These are phyloP conservation scores for Lithophane ornitopus DNA, from an alignment of 2,888 invertebrate genomes.

Conservation along the genomic window DNA sequence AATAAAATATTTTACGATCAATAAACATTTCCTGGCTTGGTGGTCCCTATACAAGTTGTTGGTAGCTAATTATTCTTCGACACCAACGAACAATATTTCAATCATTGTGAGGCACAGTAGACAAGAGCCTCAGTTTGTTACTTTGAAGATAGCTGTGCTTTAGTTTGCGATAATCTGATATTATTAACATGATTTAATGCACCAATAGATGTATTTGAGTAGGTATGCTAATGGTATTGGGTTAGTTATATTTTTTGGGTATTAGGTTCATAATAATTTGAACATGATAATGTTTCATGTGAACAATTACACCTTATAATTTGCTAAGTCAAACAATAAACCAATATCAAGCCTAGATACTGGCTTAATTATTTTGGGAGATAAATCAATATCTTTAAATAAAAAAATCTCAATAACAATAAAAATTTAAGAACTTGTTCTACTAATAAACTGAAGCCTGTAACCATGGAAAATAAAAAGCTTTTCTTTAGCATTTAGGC, in stretches of 20 bases:
- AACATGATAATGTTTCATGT: not conserved
- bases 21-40: slow-evolving; percentile 33
- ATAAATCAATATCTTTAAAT: not conserved
- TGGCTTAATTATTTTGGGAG: not conserved
- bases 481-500: not conserved
- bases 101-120: slow-evolving; percentile 4
- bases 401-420: not conserved
- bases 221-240: slow-evolving; percentile 1
- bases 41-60: slow-evolving; percentile 13
- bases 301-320: slow-evolving; percentile 9
- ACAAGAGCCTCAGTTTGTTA: not conserved
- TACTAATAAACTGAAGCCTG: not conserved
- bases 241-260: slow-evolving; percentile 27
- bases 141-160: not conserved
- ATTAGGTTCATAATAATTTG: slow-evolving; percentile 8
- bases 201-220: slow-evolving; percentile 13
- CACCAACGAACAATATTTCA: slow-evolving; percentile 4
- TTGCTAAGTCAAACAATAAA: slow-evolving; percentile 7
- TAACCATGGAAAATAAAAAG: not conserved
- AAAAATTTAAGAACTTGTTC: slow-evolving; percentile 1
- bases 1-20: slow-evolving; percentile 47
- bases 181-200: slow-evolving; percentile 21
- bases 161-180: slow-evolving; percentile 11
- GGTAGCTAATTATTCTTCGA: slow-evolving; percentile 1
- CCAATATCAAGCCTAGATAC: not conserved